phyloP scores from a whole-genome alignment of 2,888 invertebrate species.

The Tiliacea aurago region DNA sequence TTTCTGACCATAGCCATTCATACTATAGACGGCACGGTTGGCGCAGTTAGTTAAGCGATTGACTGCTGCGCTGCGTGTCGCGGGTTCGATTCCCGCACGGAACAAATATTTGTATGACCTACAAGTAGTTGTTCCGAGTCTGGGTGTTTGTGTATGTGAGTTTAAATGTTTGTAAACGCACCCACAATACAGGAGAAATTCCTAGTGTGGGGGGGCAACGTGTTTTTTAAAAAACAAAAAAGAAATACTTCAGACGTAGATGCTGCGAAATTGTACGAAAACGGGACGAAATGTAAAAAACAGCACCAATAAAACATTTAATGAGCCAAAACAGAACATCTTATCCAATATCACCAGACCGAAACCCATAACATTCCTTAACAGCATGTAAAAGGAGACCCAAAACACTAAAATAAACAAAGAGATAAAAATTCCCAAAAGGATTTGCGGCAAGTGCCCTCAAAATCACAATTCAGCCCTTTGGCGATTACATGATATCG shows the following conservation, averaged over 20 bases:
- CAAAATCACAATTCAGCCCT: conserved; percentile 75
- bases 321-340: conserved; percentile 48
- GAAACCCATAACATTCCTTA: conserved; percentile 54
- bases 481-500: conserved; percentile 74
- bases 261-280: not conserved
- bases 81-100: too few relatives aligned
- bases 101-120: too few relatives aligned
- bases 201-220: too few relatives aligned
- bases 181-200: too few relatives aligned
- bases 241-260: too few relatives aligned
- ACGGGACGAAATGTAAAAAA: not conserved
- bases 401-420: conserved; percentile 74
- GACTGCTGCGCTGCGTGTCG: too few relatives aligned
- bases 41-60: too few relatives aligned
- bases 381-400: conserved; percentile 59
- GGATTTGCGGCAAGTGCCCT: conserved; percentile 72
- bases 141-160: too few relatives aligned
- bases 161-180: too few relatives aligned
- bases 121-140: too few relatives aligned
- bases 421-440: conserved; percentile 73
- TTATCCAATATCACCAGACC: conserved; percentile 51
- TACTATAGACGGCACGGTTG: too few relatives aligned
- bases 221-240: too few relatives aligned
- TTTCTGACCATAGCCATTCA: not conserved
- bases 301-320: conserved; percentile 36